phyloP scores from a whole-genome alignment of 1,140 invertebrate species.

The fruit fly (Drosophila melanogaster) region DNA sequence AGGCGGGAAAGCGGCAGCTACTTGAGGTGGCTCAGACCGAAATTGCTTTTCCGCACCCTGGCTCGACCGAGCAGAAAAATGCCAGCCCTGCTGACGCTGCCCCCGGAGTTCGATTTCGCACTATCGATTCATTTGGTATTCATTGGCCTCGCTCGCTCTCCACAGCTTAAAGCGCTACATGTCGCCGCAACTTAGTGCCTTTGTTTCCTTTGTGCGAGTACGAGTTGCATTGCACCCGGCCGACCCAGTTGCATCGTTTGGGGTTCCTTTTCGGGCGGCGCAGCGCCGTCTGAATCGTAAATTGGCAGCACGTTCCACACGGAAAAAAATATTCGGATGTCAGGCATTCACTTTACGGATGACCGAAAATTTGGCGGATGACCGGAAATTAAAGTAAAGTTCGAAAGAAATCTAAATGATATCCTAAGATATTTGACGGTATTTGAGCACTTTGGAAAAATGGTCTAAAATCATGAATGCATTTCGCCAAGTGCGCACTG shows the following conservation, averaged over 20 bases:
- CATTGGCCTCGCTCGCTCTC: conserved; percentile 29
- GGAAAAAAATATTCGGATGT: neutral
- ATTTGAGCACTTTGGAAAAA: no score
- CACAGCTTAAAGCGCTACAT: conserved; percentile 52
- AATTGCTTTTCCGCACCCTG: conserved; percentile 75
- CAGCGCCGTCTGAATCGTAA: neutral
- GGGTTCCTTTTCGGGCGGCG: conserved; percentile 16
- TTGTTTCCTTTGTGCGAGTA: conserved; percentile 53
- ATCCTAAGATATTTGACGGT: neutral
- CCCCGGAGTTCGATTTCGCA: conserved; percentile 61
- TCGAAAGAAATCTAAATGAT: neutral
- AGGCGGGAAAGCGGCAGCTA: conserved; percentile 1
- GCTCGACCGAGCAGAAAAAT: conserved; percentile 74
- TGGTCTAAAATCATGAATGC: no score
- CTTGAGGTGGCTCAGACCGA: conserved; percentile 70
- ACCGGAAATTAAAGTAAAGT: no score
- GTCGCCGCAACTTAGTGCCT: conserved; percentile 46
- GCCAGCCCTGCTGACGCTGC: conserved; percentile 54
- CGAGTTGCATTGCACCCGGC: conserved; percentile 55
- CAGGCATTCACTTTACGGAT: neutral
- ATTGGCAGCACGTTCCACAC: conserved; percentile 12
- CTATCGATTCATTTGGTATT: conserved; percentile 72
- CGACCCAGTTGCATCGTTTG: conserved; percentile 21
- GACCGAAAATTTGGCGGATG: neutral
- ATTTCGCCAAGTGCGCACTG: no score